These are phyloP conservation scores for Cephus nigrinus DNA, from an alignment of 2,888 invertebrate genomes.

Conservation along the genomic window DNA sequence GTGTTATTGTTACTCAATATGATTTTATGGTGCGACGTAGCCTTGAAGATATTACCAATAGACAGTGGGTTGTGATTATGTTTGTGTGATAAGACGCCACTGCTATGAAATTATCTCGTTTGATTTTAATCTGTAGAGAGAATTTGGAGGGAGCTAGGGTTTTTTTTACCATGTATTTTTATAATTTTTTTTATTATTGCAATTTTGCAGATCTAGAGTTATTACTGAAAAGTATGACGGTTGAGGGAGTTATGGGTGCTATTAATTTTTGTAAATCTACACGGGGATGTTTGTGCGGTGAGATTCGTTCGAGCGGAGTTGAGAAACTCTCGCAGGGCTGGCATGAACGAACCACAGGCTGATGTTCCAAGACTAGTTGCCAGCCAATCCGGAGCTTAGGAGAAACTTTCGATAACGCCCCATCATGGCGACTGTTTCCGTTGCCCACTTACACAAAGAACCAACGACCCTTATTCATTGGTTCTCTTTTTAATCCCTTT, in stretches of 20 bases:
- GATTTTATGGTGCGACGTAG: neutral
- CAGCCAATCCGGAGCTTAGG: constrained; percentile 42
- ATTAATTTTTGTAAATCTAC: neutral
- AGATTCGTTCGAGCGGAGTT: constrained; percentile 16
- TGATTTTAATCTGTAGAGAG: no score
- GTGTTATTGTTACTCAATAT: neutral
- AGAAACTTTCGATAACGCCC: constrained; percentile 48
- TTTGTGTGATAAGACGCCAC: no score
- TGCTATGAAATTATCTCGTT: neutral
- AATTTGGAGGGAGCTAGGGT: neutral
- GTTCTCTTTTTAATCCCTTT: neutral
- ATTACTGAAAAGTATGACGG: no score
- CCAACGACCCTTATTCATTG: constrained; percentile 1
- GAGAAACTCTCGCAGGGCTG: constrained; percentile 34
- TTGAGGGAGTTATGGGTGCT: neutral
- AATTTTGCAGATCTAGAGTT: no score
- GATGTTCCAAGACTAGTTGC: constrained; percentile 34
- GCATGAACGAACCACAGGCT: constrained; percentile 33
- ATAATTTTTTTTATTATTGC: no score
- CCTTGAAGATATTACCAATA: neutral
- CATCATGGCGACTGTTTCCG: constrained; percentile 52
- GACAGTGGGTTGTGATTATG: neutral
- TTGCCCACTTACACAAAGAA: constrained; percentile 28
- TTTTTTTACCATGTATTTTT: no score
- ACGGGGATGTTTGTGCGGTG: neutral